Evolutionary conservation across 1,140 invertebrate species (phyloP), one percentile per base, ranked within the genome.

Genomic region (Holcopasites calliopsidis): DNA sequence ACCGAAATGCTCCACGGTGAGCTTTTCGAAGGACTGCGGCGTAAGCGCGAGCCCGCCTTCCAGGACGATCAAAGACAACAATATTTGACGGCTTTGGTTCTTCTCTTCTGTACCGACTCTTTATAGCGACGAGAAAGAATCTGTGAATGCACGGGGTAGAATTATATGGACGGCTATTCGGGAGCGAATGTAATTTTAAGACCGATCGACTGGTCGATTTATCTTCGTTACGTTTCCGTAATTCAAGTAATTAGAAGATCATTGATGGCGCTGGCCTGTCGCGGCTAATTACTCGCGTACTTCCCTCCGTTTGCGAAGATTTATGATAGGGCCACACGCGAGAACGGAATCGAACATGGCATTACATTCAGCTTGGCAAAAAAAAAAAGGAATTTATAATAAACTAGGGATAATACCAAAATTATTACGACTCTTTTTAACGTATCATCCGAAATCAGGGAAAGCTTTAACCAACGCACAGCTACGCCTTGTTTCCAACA

Each of bases 271-370:
- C 58, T 75, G 42, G 50, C 52, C 64, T 58, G 72, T 58, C 72
- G 52, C 40, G 54, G 42, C 57, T 75, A 75, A 75, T 75, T 69
- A 75, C 72, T 69, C 11, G 26, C 33, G 44, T 13, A 58, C 57
- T 75, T 75, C 54, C 72, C 42, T 75, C 54, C 72, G 33, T 75
- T 75, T 75, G 40, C 38, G 23, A 50, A 75, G 72, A 75, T 75
- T 75, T 75, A 75, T 69, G 52, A 11, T n/a, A 23, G 10, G 10
- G 35, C 23, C 42, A 44, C 64, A 75, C 54, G 72, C 64, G 72
- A 75, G 52, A 75, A 28, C 50, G 47, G 58, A 64, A 60, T 57
- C 42, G 31, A 18, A 68, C 62, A 31, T 16, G 26, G 38, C 55
- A 10, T 28, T 31, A 13, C 18, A 16, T 58, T 49, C 33, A n/a